Evolutionary conservation across 2,113 vertebrate genomes (phyloP).

Genomic region (Tyrannus savana): DNA sequence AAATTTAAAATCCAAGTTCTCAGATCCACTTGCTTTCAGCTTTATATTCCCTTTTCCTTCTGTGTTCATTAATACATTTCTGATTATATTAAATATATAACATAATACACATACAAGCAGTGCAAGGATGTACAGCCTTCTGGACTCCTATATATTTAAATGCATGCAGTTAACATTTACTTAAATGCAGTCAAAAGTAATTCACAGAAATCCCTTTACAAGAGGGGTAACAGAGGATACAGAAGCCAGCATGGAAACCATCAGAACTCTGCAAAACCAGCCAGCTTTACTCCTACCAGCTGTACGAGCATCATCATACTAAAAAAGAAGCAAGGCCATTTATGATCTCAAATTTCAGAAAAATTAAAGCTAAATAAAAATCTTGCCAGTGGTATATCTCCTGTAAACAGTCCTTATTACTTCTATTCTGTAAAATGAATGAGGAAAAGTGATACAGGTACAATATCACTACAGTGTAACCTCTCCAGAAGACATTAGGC

Average conservation of each 20-base stretch:
- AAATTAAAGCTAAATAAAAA: not conserved
- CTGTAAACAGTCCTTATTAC: not conserved
- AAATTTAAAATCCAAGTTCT: not conserved
- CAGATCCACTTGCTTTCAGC: not conserved
- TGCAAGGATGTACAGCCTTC: not conserved
- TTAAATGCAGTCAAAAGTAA: not conserved
- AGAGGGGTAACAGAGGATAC: not conserved
- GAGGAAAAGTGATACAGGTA: not conserved
- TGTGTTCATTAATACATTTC: not conserved
- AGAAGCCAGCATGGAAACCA: not conserved
- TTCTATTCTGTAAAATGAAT: not conserved
- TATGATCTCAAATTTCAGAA: not conserved
- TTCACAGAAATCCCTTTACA: not conserved
- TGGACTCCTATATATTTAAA: not conserved
- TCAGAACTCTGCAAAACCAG: not conserved
- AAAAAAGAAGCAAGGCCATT: not conserved
- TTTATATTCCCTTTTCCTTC: not conserved
- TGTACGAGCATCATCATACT: not conserved
- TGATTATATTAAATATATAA: not conserved
- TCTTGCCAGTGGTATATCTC: not conserved
- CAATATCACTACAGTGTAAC: not conserved
- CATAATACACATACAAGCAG: not conserved
- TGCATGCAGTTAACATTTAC: not conserved
- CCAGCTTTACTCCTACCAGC: not conserved
- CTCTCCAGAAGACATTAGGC: not conserved